Evolutionary conservation across 2,888 invertebrate genomes (phyloP).

Genomic region (Blastobasis adustella): DNA sequence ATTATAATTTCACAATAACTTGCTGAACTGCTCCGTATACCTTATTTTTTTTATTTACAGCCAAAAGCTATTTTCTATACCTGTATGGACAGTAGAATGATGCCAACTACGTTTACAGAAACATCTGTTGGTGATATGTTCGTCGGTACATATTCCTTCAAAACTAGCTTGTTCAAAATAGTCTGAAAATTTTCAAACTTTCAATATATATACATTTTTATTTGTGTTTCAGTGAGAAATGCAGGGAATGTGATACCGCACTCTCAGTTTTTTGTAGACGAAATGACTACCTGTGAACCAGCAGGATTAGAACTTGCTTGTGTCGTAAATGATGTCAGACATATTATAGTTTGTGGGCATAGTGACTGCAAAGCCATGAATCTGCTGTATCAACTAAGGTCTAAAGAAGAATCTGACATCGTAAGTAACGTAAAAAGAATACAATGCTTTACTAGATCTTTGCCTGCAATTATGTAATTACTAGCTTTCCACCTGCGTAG

Average conservation of each 20-base stretch:
- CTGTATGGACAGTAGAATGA: slow-evolving; percentile 98
- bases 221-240: slow-evolving; percentile 85
- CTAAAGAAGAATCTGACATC: slow-evolving; percentile 80
- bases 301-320: slow-evolving; percentile 97
- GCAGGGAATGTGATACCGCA: slow-evolving; percentile 97
- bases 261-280: slow-evolving; percentile 89
- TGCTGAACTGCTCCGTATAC: no score
- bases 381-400: slow-evolving; percentile 87
- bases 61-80: slow-evolving; percentile 98
- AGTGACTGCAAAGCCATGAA: slow-evolving; percentile 99
- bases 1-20: no score
- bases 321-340: slow-evolving; percentile 90
- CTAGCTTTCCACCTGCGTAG: no score
- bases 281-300: slow-evolving; percentile 94
- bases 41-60: slow-evolving; percentile 65
- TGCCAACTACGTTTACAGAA: slow-evolving; percentile 95
- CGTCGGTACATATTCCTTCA: slow-evolving; percentile 79
- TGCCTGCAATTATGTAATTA: no score
- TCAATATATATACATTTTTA: neutral
- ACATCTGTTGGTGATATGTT: slow-evolving; percentile 98
- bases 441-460: no score
- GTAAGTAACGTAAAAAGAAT: slow-evolving; percentile 29
- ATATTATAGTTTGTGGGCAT: slow-evolving; percentile 97
- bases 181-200: neutral
- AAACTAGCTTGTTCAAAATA: neutral